Evolutionary conservation across 1,140 invertebrate genomes (phyloP).

Genomic region (Brachystomella parvula): DNA sequence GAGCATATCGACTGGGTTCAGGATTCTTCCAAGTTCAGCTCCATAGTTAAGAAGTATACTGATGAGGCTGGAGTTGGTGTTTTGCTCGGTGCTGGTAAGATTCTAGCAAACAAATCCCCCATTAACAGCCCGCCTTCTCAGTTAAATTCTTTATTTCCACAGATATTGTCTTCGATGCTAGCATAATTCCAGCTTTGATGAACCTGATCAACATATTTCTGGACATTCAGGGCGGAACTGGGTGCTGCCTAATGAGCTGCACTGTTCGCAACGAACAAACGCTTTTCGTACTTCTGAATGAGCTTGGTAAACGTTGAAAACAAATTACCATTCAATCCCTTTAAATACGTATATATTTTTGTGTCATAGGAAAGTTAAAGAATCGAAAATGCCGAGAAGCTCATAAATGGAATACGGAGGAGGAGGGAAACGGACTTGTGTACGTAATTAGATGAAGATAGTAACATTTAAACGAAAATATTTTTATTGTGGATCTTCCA

Average conservation of each 20-base stretch:
- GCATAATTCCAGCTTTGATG: not conserved
- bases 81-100: conserved; percentile 5
- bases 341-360: not conserved
- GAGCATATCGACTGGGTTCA: not conserved
- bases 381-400: not conserved
- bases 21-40: not conserved
- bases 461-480: too few species aligned
- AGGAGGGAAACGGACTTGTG: not conserved
- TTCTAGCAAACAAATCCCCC: not conserved
- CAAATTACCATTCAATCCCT: not conserved
- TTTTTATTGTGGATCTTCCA: too few species aligned
- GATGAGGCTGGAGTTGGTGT: not conserved
- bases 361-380: not conserved
- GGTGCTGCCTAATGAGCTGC: not conserved
- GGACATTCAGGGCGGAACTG: not conserved
- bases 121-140: not conserved
- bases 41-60: not conserved
- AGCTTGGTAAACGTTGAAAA: not conserved
- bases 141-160: not conserved
- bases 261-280: not conserved
- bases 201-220: not conserved
- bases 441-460: not conserved
- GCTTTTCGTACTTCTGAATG: not conserved
- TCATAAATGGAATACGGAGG: not conserved
- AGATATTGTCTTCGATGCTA: conserved; percentile 9